Evolutionary conservation across 2,888 invertebrate genomes (phyloP).

Genomic region (Noctua fimbriata): DNA sequence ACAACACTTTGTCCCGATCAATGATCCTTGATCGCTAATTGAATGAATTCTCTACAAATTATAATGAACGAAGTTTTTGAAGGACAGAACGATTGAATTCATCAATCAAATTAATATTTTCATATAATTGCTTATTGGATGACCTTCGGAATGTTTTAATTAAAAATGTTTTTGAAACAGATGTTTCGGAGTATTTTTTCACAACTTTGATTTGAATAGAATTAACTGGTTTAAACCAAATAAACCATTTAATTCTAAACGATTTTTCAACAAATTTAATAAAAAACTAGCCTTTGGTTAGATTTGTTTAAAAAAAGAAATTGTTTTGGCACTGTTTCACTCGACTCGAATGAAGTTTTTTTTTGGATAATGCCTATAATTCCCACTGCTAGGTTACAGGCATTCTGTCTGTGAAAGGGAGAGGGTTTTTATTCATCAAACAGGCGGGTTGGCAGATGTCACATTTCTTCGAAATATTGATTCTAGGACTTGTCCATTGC

Average conservation of each 20-base stretch:
- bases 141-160: constrained; percentile 47
- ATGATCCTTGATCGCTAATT: constrained; percentile 20
- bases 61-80: constrained; percentile 31
- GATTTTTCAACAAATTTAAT: neutral
- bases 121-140: constrained; percentile 43
- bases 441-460: no score
- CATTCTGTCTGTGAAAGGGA: no score
- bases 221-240: neutral
- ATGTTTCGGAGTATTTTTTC: constrained; percentile 19
- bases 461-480: neutral
- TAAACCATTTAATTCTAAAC: neutral
- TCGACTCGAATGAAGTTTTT: neutral
- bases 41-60: constrained; percentile 27
- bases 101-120: constrained; percentile 38
- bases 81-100: constrained; percentile 18
- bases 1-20: neutral
- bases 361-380: neutral
- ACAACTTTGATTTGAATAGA: constrained; percentile 18
- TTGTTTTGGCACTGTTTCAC: neutral
- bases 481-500: neutral
- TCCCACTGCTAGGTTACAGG: neutral
- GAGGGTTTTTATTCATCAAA: no score
- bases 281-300: neutral
- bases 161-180: constrained; percentile 41
- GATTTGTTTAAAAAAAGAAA: neutral